phyloP scores from a whole-genome alignment of 35 echinoderm and acorn worm species.

The Lytechinus pictus region DNA sequence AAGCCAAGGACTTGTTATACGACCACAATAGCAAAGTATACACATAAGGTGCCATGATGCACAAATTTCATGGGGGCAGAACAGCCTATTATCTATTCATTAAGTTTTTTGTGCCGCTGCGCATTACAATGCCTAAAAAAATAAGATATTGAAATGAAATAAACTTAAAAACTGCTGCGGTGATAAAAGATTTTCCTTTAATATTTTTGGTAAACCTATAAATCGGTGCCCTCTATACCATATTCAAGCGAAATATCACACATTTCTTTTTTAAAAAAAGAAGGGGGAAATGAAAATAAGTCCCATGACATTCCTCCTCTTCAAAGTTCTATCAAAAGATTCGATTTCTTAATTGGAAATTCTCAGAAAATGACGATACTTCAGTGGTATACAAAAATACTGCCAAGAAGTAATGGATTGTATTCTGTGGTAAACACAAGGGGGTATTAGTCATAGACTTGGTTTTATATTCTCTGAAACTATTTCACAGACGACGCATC shows the following conservation, averaged over 20 bases:
- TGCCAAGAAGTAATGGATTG: neutral
- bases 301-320: too few relatives aligned
- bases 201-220: neutral
- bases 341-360: neutral
- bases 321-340: too few relatives aligned
- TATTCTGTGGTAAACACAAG: neutral
- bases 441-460: neutral
- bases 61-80: too few relatives aligned
- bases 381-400: neutral
- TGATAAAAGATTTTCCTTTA: neutral
- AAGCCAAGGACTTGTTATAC: too few relatives aligned
- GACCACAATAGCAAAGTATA: too few relatives aligned
- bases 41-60: too few relatives aligned
- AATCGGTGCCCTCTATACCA: neutral
- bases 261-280: neutral
- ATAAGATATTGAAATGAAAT: too few relatives aligned
- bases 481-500: neutral
- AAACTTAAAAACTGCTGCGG: neutral
- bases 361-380: neutral
- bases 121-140: too few relatives aligned
- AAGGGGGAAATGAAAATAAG: too few relatives aligned
- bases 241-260: neutral
- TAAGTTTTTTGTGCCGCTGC: too few relatives aligned
- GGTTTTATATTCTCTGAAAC: neutral
- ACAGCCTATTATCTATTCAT: too few relatives aligned